Conservation (phyloP, 2,797 vertebrate species). For the Xiphorhynchus erythropygius region DNA sequence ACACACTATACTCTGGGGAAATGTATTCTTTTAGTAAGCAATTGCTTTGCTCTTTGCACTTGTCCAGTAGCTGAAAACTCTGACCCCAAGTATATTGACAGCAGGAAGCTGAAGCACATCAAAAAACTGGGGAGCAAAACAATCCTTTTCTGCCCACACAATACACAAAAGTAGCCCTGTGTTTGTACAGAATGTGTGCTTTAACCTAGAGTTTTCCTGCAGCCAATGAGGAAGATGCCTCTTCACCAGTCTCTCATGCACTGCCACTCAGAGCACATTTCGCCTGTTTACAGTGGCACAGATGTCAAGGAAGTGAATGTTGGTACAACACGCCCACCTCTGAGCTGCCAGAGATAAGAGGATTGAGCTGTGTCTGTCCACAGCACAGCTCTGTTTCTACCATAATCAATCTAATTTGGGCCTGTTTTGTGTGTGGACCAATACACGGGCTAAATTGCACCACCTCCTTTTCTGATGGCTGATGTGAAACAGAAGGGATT, state of each 20-base stretch:
- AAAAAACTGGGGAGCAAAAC: neutral
- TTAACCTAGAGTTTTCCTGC: neutral
- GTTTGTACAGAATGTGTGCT: neutral
- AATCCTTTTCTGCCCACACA: neutral
- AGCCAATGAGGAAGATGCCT: neutral
- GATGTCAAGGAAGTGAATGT: neutral
- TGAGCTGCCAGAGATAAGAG: neutral
- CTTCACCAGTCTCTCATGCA: neutral
- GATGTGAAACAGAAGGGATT: neutral
- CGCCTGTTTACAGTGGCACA: neutral
- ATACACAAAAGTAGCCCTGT: neutral
- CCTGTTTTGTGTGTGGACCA: neutral
- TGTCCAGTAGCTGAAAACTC: neutral
- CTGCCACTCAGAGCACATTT: neutral
- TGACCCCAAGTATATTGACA: neutral
- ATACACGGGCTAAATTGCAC: neutral
- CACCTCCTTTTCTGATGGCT: neutral
- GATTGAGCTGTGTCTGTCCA: neutral
- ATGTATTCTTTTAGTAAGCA: neutral
- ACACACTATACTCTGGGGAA: neutral
- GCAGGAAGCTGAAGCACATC: accelerated
- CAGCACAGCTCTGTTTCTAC: neutral
- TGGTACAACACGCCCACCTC: neutral
- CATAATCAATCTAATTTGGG: neutral
- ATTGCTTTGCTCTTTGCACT: neutral